Evolutionary conservation across 2,797 vertebrate genomes (phyloP).

Genomic region (Fistularia tabacaria): DNA sequence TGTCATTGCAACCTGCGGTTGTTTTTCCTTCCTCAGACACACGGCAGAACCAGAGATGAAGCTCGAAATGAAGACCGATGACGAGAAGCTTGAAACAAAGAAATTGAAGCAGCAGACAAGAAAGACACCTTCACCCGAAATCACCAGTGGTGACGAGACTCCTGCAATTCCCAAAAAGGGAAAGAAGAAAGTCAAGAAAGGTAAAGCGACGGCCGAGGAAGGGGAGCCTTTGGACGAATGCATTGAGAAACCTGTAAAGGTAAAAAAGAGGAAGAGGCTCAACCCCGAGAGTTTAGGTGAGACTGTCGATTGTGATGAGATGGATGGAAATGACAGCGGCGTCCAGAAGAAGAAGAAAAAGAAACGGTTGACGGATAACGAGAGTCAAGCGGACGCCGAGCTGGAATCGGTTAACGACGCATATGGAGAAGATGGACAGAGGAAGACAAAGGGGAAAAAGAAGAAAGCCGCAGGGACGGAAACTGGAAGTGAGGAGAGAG

Average conservation of each 20-base stretch:
- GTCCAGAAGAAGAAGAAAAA: constrained; percentile 30
- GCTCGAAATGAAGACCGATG: constrained; percentile 20
- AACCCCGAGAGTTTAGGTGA: constrained; percentile 6
- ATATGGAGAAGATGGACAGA: constrained; percentile 9
- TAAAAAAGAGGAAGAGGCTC: constrained; percentile 34
- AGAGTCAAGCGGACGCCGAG: constrained; percentile 15
- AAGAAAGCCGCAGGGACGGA: constrained; percentile 3
- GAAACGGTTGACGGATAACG: constrained; percentile 19
- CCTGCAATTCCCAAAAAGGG: constrained; percentile 11
- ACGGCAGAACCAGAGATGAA: not conserved
- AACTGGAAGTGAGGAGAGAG: constrained; percentile 3
- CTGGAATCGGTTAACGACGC: not conserved
- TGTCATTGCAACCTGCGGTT: not conserved
- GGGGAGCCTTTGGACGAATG: not conserved
- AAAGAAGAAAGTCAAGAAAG: constrained; percentile 30
- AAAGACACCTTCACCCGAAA: constrained; percentile 4
- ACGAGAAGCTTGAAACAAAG: constrained; percentile 30
- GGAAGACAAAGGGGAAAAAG: constrained; percentile 25
- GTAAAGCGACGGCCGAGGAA: not conserved
- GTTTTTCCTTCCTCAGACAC: constrained; percentile 17
- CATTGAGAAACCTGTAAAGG: constrained; percentile 14
- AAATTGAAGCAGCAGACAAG: constrained; percentile 42
- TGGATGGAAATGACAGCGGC: constrained; percentile 1
- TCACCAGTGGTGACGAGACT: not conserved
- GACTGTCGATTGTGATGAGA: not conserved